Evolutionary conservation across 1,140 invertebrate species (phyloP).

Genomic region (Drosophila truncata): DNA sequence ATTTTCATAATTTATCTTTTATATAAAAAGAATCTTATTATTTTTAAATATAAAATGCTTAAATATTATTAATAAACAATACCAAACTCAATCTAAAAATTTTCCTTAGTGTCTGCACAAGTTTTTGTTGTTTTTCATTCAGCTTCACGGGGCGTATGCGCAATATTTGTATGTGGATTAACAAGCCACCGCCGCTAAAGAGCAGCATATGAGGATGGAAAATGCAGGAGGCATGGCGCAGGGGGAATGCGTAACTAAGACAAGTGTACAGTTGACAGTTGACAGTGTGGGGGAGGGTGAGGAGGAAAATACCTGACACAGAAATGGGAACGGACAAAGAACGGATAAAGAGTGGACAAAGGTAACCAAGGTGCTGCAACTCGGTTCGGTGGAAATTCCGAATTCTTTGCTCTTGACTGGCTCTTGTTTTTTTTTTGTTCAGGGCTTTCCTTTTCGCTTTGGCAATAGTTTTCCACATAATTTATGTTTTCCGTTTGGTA

Average conservation of each 20-base stretch:
- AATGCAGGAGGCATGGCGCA: background rate
- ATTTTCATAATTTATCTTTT: background rate
- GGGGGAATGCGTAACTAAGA: conserved; percentile 39
- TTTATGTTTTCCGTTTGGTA: conserved; percentile 39
- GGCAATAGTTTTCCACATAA: conserved; percentile 53
- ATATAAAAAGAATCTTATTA: background rate
- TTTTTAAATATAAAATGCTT: background rate
- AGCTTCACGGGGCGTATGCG: conserved; percentile 60
- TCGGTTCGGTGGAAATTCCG: conserved; percentile 33
- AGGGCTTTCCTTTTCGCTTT: conserved; percentile 32
- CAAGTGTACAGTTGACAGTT: conserved; percentile 60
- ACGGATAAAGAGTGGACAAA: conserved; percentile 62
- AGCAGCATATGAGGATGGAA: conserved; percentile 5
- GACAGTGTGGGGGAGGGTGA: background rate
- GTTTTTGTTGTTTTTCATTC: conserved; percentile 24
- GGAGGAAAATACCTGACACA: conserved; percentile 32
- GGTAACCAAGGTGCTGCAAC: conserved; percentile 66
- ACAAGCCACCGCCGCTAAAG: conserved; percentile 52
- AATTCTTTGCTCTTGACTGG: conserved; percentile 27
- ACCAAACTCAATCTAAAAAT: background rate
- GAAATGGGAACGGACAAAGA: conserved; percentile 36
- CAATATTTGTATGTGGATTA: conserved; percentile 78
- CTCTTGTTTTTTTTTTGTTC: conserved; percentile 23
- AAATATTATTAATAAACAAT: background rate
- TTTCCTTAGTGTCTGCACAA: conserved; percentile 1